Evolutionary conservation across 2,797 vertebrate genomes (phyloP).

Genomic region (Nasua narica): DNA sequence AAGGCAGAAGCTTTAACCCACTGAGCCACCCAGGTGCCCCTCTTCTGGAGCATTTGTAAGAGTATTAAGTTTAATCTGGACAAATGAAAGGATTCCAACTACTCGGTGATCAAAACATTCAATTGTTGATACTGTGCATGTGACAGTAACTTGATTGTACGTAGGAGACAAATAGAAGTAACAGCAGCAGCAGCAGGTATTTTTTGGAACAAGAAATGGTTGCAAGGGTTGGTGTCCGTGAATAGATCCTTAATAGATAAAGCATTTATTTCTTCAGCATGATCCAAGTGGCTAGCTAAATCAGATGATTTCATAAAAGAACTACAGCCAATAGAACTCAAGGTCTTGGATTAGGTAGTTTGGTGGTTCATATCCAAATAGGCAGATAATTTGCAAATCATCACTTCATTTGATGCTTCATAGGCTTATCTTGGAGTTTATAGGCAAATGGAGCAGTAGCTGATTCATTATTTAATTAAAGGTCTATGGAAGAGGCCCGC

Average conservation of each 20-base stretch:
- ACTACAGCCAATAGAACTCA: not conserved
- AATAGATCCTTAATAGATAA: not conserved
- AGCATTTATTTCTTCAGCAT: not conserved
- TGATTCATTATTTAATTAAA: not conserved
- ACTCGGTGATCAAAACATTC: not conserved
- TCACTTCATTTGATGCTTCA: conserved; percentile 12
- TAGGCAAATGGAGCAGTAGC: not conserved
- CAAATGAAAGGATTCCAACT: not conserved
- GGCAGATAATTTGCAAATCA: not conserved
- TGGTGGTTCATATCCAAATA: not conserved
- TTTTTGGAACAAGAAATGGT: not conserved
- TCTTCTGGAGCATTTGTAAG: not conserved
- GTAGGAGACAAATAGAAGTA: not conserved
- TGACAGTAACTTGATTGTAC: not conserved
- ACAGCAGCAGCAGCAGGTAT: not conserved
- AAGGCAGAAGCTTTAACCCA: too few relatives aligned
- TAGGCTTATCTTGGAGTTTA: not conserved
- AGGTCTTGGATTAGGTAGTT: not conserved
- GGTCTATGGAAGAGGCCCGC: not conserved
- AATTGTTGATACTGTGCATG: not conserved
- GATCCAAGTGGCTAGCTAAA: not conserved
- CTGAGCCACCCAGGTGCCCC: too few relatives aligned
- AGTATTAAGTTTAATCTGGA: not conserved
- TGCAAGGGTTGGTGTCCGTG: not conserved
- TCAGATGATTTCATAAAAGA: not conserved